Evolutionary conservation across 2,113 vertebrate species (phyloP), one percentile per base, ranked within the genome.

Genomic region (Rhea americana): DNA sequence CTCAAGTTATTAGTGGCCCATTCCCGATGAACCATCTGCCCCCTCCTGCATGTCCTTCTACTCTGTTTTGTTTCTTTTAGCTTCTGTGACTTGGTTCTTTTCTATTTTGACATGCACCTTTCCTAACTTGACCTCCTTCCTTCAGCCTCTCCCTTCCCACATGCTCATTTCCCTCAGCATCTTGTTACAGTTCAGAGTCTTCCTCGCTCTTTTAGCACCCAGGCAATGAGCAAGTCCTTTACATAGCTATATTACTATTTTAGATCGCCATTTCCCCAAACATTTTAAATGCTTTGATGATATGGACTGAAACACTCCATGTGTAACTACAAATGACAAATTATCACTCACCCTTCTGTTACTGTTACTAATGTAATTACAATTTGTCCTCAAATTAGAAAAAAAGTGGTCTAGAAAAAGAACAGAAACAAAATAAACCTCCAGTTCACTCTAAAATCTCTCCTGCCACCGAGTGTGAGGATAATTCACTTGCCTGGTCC

Each of bases 151-250:
- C 50, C 14, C 13, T 13, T 75, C 35, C 32, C 55, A 43, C 3
- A 2, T 26, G 41, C 47, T 67, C n/a, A 35, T 74, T 86, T 90
- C 25, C 20, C 32, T 63, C 1, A 0, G 0, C 48, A 19, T 32
- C 16, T 72, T 28, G n/a, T 14, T 82, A 48, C 3, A n/a, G 18
- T 30, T 13, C 73, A 41, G 41, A 37, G 12, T 39, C 14, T 75
- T 71, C 55, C 26, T 24, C 71, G 18, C 59, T 53, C 50, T 72
- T 85, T 71, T 51, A 55, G 47, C 18, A 51, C 39, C 43, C 41
- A 32, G 70, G 61, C 70, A 83, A 37, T 3, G 73, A 30, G 25
- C 37, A 73, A 83, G 10, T 21, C 16, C 37, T 91, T 80, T 67
- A 45, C 55, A 43, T 13, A 51, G 58, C 62, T 32, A 41, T 25